These are phyloP conservation scores for Germaria angustata DNA, from an alignment of 2,888 invertebrate species.

Conservation along the genomic window DNA sequence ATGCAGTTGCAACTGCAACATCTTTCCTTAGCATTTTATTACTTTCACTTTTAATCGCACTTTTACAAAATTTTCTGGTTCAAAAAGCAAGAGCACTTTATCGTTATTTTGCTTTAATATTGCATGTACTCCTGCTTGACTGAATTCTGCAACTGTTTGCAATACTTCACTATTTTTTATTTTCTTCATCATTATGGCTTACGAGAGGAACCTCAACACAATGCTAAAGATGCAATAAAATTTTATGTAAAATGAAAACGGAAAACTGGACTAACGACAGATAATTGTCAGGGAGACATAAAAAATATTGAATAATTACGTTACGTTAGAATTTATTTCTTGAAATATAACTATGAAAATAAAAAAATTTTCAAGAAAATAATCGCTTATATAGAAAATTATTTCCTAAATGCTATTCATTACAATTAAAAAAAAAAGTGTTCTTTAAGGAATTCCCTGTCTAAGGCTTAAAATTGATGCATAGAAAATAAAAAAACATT, in stretches of 20 bases:
- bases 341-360: too few relatives aligned
- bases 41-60: background rate
- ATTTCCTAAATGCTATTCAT: too few relatives aligned
- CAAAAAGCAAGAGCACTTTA: background rate
- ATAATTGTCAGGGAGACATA: background rate
- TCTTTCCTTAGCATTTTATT: background rate
- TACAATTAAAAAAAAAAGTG: too few relatives aligned
- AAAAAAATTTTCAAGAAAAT: too few relatives aligned
- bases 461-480: too few relatives aligned
- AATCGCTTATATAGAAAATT: too few relatives aligned
- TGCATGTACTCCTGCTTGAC: background rate
- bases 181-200: background rate
- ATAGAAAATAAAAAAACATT: too few relatives aligned
- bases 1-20: constrained; percentile 1
- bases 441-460: too few relatives aligned
- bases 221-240: background rate
- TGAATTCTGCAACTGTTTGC: background rate
- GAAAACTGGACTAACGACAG: background rate
- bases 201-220: background rate
- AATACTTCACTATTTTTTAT: background rate
- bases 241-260: background rate
- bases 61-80: background rate
- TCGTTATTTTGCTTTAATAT: background rate
- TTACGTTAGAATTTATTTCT: too few relatives aligned
- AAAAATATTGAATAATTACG: too few relatives aligned